These are phyloP conservation scores for Cricetomys ansorgei DNA, from an alignment of 2,113 vertebrate species.

Conservation along the genomic window DNA sequence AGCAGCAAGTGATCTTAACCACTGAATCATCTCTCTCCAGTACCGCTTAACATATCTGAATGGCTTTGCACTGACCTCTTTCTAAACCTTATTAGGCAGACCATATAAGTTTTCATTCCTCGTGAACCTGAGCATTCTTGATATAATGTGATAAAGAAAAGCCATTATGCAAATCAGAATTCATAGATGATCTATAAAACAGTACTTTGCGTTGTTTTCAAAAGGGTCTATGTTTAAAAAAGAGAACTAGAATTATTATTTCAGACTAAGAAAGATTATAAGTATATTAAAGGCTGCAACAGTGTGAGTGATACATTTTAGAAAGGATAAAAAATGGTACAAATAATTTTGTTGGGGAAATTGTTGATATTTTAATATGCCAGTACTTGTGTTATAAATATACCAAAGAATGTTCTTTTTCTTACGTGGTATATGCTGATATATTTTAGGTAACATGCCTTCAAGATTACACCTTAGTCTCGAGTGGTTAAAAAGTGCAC, in stretches of 20 bases:
- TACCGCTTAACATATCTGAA: neutral
- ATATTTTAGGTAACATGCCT: neutral
- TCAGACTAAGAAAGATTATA: neutral
- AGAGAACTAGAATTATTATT: conserved; percentile 30
- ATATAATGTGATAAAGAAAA: neutral
- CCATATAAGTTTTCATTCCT: neutral
- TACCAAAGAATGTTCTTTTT: neutral
- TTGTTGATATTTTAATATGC: conserved; percentile 28
- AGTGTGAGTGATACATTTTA: neutral
- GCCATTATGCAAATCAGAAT: neutral
- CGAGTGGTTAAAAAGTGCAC: neutral
- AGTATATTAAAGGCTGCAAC: neutral
- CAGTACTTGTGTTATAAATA: neutral
- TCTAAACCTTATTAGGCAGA: neutral
- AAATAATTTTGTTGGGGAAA: conserved; percentile 5
- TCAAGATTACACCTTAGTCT: neutral
- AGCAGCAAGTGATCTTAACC: neutral
- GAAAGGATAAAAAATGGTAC: neutral
- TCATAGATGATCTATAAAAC: conserved; percentile 32
- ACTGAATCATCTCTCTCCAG: neutral
- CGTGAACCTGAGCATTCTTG: neutral
- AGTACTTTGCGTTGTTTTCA: neutral
- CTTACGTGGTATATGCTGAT: neutral
- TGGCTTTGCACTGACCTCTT: neutral
- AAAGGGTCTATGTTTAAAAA: neutral